A percentile compares a stretch with the other conserved stretches of the same genome.
These are phyloP conservation scores for Scolopax mira DNA, from an alignment of 2,113 vertebrate genomes.

Conservation along the genomic window DNA sequence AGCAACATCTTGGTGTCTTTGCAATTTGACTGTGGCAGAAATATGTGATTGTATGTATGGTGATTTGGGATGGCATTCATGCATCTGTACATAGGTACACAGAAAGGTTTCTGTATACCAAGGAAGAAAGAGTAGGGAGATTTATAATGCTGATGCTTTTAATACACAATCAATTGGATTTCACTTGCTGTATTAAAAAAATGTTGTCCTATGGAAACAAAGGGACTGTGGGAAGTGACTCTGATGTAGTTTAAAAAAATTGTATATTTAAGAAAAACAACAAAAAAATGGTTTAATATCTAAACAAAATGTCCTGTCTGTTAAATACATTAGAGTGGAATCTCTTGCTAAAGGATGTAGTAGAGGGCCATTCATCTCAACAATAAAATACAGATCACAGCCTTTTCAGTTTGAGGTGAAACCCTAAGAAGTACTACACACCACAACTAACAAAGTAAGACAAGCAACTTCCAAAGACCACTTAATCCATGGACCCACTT, in stretches of 20 bases:
- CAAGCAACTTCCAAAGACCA: not conserved
- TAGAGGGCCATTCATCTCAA: not conserved
- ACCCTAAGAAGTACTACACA: not conserved
- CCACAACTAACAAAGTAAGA: not conserved
- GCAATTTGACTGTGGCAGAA: not conserved
- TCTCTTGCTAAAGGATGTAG: not conserved
- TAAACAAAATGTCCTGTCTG: not conserved
- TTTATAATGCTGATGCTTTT: not conserved
- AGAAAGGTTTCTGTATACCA: not conserved
- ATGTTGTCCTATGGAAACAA: not conserved
- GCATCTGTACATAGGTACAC: not conserved
- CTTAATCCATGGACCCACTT: not conserved
- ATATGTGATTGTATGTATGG: not conserved
- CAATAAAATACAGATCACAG: not conserved
- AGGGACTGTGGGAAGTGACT: not conserved
- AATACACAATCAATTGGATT: not conserved
- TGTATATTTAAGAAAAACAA: not conserved
- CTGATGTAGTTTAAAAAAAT: not conserved
- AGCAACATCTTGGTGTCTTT: not conserved
- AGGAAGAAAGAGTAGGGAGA: not conserved
- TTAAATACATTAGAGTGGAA: not conserved
- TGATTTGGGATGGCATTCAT: not conserved
- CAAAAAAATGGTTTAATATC: not conserved
- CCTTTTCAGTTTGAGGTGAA: not conserved
- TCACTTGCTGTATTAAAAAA: not conserved